Base-by-base conservation (phyloP, 2,797 vertebrate species). In the Taeniopygia guttata region DNA sequence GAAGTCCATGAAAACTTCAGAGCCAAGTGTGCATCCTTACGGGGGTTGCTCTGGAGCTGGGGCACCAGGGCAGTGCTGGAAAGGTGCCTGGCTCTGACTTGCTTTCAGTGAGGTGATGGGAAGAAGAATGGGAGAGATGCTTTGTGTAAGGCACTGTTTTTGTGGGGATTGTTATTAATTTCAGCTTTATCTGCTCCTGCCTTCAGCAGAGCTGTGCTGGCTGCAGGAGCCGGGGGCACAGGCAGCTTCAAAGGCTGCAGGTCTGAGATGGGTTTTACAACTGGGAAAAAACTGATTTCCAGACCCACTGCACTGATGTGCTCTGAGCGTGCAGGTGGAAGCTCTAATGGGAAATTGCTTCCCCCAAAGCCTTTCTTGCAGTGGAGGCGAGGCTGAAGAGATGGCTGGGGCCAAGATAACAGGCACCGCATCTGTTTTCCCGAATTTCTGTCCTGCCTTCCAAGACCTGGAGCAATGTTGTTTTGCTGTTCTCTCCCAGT, bases 261-360 rank as follows among this genome's bases (percentile, higher is more conserved):
- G 13, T 43, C 30, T 29, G 29, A 16, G 42, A 2, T 18, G 38
- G 40, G 7, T 11, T 59, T 49, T 51, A 55, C 12, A 58, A 2
- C 14, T 2, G 29, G 27, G 20, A 54, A 22, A 59, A 42, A 59
- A 25, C 4, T 18, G 32, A 5, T 17, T 82, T 48, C 49, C 32
- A 36, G 13, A 16, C 18, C 2, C 0, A 4, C 26, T 16, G 43
- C 7, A 3, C 6, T 25, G 64, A 32, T 6, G 48, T 56, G 59
- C 40, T 82, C 25, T 11, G 16, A 55, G 40, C 0, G 0, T 20
- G 9, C 0, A 4, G 34, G 18, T 38, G 20, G 29, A 34, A 59
- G 20, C 42, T 55, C 12, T 36, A 6, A 0, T 0, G 14, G 16
- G 43, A 29, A 91, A 4, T 60, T 51, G 60, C n/a, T 60, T 52